Base-by-base conservation (phyloP, 2,797 vertebrate genomes). In the Adrianichthys oophorus region DNA sequence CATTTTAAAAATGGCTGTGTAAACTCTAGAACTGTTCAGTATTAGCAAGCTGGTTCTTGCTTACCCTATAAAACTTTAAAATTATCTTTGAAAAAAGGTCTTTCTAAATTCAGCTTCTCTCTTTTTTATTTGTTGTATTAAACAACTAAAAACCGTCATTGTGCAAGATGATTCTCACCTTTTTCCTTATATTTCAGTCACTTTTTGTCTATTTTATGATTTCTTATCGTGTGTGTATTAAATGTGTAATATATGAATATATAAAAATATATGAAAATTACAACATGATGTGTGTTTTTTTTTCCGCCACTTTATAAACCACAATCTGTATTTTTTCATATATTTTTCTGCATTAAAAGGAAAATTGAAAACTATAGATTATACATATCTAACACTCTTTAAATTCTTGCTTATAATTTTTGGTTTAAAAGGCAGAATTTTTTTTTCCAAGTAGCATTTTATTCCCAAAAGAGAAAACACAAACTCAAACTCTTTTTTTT, bases 1-100 rank as follows among this genome's bases (percentile, higher is more conserved):
- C 56, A 40, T 76, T n/a, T 52, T 15, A 37, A 37, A 44, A 64
- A 53, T 45, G 15, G 66, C 19, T 1, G 59, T 67, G 58, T 43
- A 37, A 44, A 65, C 65, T 68, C 52, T 79, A 56, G 71, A 71
- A 72, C 45, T 72, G 23, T 66, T 78, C 75, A 56, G 54, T 80
- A 54, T 82, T 82, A 92, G 96, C 96, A 90, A 98, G 97, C 97
- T 98, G 97, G 97, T 93, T 96, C 96, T 98, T 98, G 93, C 92
- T 95, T 86, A 90, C 89, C 91, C 90, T 76, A 85, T 77, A 79
- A 80, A 80, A 83, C 57, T 46, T 59, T 74, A 79, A 76, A 87
- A 91, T 80, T 7, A 18, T 15, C 53, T 5, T n/a, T 17, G 26
- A n/a, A 40, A 14, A 14, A 51, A 49, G 8, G 4, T 16, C 57